Base-by-base conservation (phyloP, 2,888 invertebrate species). In the Eupithecia tripunctaria region DNA sequence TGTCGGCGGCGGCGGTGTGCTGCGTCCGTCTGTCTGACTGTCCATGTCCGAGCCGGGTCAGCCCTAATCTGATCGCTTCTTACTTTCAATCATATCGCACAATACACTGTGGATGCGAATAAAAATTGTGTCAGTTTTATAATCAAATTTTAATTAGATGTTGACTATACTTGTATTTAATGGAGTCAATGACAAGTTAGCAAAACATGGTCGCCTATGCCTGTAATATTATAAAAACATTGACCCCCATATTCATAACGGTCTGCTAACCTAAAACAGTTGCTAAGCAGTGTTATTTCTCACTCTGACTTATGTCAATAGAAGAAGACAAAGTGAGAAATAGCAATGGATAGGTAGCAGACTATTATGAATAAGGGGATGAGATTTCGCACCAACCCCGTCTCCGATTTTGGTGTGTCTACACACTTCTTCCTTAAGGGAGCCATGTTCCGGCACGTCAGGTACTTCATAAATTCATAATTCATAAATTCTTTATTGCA, bases 11-110 rank as follows among this genome's bases (percentile, higher is more conserved):
- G 70, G 51, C 47, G 21, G n/a, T 70, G 29, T 68, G n/a, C 62
- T 32, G 43, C 60, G 69, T 74, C 8, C 41, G 76, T 67, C 72
- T 64, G 73, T 71, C 69, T 67, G 73, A 71, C 70, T 66, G 75
- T 71, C 67, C 65, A 71, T 68, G 67, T 67, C 63, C 64, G 60
- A 73, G 60, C 38, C 64, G 74, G 77, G 75, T 76, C 66, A 69
- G 76, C 75, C 76, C 80, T 87, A 84, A 89, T 89, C 89, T 89
- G 89, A 89, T 89, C 86, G 82, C 82, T 85, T 83, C 84, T 85
- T 86, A 84, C 82, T 86, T 87, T 88, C 88, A 88, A 88, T 88
- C 87, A 88, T 87, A 80, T 73, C 69, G 72, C 25, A 68, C 32
- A 73, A 14, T 51, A 71, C 29, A 41, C 41, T 75, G 75, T 81